Percentiles rank a stretch among this genome's conserved stretches.
Conservation (phyloP, 2,888 invertebrate species). For the Euplexia lucipara region DNA sequence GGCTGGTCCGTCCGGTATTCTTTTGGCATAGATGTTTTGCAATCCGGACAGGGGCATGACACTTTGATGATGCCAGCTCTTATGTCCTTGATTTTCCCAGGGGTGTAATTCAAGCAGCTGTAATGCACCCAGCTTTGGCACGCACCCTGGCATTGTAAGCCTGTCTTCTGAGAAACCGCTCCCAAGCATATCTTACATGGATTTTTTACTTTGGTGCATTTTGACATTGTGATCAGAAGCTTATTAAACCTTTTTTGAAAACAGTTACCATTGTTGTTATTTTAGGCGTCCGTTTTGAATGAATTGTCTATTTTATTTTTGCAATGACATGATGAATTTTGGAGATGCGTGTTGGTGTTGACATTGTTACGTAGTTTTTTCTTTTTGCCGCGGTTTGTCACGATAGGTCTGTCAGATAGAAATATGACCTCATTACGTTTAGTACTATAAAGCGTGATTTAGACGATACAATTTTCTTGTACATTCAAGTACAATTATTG, state of each 20-base stretch:
- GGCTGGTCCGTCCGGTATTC: slow-evolving; percentile 75
- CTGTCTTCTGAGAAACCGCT: slow-evolving; percentile 76
- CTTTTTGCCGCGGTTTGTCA: slow-evolving; percentile 33
- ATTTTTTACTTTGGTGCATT: slow-evolving; percentile 77
- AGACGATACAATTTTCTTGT: too few species aligned
- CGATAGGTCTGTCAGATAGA: slow-evolving; percentile 6
- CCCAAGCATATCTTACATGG: slow-evolving; percentile 84
- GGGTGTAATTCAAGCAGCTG: slow-evolving; percentile 81
- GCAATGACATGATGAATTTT: slow-evolving; percentile 24
- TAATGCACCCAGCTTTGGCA: slow-evolving; percentile 84
- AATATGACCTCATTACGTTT: slow-evolving; percentile 20
- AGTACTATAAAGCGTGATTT: too few species aligned
- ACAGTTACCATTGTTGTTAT: slow-evolving; percentile 44
- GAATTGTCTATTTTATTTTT: slow-evolving; percentile 15
- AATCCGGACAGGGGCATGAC: slow-evolving; percentile 85
- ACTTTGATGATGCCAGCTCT: slow-evolving; percentile 80
- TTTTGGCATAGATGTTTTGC: slow-evolving; percentile 73
- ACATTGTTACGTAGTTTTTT: slow-evolving; percentile 29
- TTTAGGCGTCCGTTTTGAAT: slow-evolving; percentile 31
- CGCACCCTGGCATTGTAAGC: slow-evolving; percentile 82
- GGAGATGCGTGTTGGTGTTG: slow-evolving; percentile 35
- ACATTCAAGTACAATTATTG: too few species aligned
- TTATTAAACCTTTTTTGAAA: slow-evolving; percentile 37
- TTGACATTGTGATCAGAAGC: slow-evolving; percentile 70
- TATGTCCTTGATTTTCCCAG: slow-evolving; percentile 82